Evolutionary conservation across 2,888 invertebrate species (phyloP).

Genomic region (Heliconius ismenius): DNA sequence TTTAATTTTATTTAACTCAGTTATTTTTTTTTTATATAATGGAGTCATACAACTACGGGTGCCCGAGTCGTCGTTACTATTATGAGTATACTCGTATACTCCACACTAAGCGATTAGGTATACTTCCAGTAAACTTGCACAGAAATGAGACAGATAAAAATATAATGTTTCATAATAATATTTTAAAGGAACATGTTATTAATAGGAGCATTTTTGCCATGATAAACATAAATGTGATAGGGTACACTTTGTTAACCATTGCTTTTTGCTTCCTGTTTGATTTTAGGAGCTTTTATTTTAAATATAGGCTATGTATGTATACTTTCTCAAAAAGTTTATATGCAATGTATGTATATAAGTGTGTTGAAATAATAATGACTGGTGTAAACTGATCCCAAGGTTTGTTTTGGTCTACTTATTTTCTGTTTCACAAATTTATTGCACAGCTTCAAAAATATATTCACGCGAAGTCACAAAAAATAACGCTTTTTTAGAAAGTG

Average conservation of each 20-base stretch:
- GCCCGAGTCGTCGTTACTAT: neutral
- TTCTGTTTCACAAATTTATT: conserved; percentile 1
- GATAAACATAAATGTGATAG: neutral
- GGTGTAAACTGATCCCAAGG: conserved; percentile 68
- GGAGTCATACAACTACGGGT: neutral
- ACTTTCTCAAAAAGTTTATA: neutral
- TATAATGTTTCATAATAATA: neutral
- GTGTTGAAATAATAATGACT: conserved; percentile 35
- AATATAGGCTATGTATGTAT: conserved; percentile 12
- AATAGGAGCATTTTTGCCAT: neutral
- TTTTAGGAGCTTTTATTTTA: conserved; percentile 7
- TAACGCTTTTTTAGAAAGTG: neutral
- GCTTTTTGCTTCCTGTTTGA: conserved; percentile 14
- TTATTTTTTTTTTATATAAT: neutral
- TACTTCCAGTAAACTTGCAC: neutral
- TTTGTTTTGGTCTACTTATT: conserved; percentile 1
- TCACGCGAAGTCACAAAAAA: neutral
- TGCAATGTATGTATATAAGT: conserved; percentile 23
- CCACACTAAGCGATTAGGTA: neutral
- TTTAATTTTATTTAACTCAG: conserved; percentile 11
- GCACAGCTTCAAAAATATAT: conserved; percentile 15
- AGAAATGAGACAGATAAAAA: neutral
- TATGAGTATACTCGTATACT: neutral
- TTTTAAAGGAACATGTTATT: neutral
- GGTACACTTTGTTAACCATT: conserved; percentile 2